phyloP scores from a whole-genome alignment of 2,113 vertebrate genomes.

The Notothenia rossii region DNA sequence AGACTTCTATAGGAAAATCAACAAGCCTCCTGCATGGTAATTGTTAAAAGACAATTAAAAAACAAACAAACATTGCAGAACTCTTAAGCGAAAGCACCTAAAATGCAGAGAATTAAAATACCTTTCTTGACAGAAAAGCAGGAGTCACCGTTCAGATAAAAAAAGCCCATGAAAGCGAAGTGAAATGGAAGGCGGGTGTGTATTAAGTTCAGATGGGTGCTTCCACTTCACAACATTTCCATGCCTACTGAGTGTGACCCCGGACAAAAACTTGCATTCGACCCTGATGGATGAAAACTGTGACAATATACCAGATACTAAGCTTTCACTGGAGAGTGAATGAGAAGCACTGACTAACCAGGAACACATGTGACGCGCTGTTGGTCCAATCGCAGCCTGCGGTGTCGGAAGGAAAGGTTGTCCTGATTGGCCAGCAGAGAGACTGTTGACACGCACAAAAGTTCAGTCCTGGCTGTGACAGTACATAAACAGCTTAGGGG shows the following conservation, averaged over 20 bases:
- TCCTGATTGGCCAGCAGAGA: slow-evolving; percentile 62
- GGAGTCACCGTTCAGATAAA: slow-evolving; percentile 37
- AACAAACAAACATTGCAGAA: slow-evolving; percentile 37
- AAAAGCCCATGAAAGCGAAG: slow-evolving; percentile 30
- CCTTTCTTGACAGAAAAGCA: slow-evolving; percentile 42
- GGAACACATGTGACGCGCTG: slow-evolving; percentile 44
- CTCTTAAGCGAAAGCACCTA: slow-evolving; percentile 64
- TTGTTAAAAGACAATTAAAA: slow-evolving; percentile 43
- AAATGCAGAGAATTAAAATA: slow-evolving; percentile 76
- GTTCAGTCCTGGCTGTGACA: slow-evolving; percentile 68
- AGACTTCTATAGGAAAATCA: slow-evolving; percentile 66
- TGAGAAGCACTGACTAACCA: slow-evolving; percentile 52
- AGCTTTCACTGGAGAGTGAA: slow-evolving; percentile 54
- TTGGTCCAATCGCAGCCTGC: slow-evolving; percentile 63
- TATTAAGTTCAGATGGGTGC: slow-evolving; percentile 55
- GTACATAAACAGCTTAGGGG: slow-evolving; percentile 70
- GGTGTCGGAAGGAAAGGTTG: slow-evolving; percentile 37
- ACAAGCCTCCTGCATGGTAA: slow-evolving; percentile 50
- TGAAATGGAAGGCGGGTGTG: slow-evolving; percentile 63
- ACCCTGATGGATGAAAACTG: slow-evolving; percentile 49
- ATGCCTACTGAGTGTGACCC: slow-evolving; percentile 55
- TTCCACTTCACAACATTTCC: slow-evolving; percentile 59
- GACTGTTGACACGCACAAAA: slow-evolving; percentile 57
- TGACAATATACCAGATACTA: slow-evolving; percentile 59
- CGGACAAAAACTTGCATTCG: slow-evolving; percentile 39